Base-by-base conservation (phyloP, 2,888 invertebrate species). In the Argyresthia albistria region DNA sequence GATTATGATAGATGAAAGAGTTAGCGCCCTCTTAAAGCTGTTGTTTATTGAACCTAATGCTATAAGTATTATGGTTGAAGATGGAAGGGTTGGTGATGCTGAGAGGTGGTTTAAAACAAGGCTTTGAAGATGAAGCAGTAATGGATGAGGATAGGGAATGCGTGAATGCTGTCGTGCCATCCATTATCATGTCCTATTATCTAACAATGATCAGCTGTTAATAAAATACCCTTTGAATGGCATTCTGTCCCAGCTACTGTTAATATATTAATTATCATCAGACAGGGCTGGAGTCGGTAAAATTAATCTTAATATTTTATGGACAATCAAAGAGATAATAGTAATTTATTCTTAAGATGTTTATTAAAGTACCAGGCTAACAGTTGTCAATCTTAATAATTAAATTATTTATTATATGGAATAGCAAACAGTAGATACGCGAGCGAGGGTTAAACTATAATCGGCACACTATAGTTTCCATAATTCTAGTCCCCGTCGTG, bases 1-100 rank as follows among this genome's bases (percentile, higher is more conserved):
- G 86, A 87, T 87, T 86, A 86, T 86, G 87, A 86, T 86, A 86
- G 87, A 86, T 87, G 87, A 86, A 87, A 87, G 86, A 87, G 86
- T 86, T 87, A 86, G 86, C 86, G 84, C 83, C 76, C 77, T 76
- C 75, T 78, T 81, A 79, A 80, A 78, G 74, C 71, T 67, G 69
- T 64, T 59, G 60, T 56, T 65, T 66, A 68, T 61, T 70, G 64
- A 67, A 65, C 82, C 68, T 64, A 76, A 67, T 56, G 53, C 6
- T 53, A 51, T 59, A 56, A 54, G 53, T 9, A 51, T 60, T 76
- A 84, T 64, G 67, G 80, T 73, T 59, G 60, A 64, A 59, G 62
- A 69, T 79, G 39, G 54, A 51, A 51, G 56, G 61, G 51, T 51
- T 53, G 54, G 39, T 58, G 58, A 55, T 50, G 57, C 58, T 57